phyloP scores from a whole-genome alignment of 2,113 vertebrate species.

The Heptranchias perlo region DNA sequence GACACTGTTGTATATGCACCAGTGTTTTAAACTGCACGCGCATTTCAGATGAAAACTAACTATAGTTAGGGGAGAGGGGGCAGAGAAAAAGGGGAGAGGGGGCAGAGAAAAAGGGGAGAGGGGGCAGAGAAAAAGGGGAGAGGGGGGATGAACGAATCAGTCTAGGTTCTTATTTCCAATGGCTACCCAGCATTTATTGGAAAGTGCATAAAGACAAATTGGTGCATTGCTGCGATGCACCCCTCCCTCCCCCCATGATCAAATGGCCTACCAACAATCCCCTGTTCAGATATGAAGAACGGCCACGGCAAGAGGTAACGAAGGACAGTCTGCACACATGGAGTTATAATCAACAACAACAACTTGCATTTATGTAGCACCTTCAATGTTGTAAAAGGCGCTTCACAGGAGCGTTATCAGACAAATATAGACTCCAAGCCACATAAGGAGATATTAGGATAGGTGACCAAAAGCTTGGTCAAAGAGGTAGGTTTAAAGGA shows the following conservation, averaged over 20 bases:
- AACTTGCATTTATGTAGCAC: neutral
- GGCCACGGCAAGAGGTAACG: neutral
- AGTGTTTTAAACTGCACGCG: neutral
- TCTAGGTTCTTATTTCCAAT: neutral
- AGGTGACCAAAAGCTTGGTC: neutral
- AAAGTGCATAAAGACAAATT: neutral
- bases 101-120: neutral
- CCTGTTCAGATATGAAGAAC: neutral
- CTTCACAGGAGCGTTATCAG: neutral
- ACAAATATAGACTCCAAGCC: neutral
- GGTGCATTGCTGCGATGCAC: neutral
- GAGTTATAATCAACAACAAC: neutral
- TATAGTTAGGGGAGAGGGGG: neutral
- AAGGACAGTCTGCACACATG: neutral
- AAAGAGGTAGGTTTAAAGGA: neutral
- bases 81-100: neutral
- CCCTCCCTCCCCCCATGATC: too few relatives aligned
- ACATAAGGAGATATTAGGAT: neutral
- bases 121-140: neutral
- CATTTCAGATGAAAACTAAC: neutral
- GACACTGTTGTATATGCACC: neutral
- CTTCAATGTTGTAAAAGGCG: neutral
- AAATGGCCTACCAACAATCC: neutral
- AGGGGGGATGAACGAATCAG: neutral
- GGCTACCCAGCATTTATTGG: neutral